Base-by-base conservation (phyloP, 1,140 invertebrate genomes). In the Calliopsis andreniformis region DNA sequence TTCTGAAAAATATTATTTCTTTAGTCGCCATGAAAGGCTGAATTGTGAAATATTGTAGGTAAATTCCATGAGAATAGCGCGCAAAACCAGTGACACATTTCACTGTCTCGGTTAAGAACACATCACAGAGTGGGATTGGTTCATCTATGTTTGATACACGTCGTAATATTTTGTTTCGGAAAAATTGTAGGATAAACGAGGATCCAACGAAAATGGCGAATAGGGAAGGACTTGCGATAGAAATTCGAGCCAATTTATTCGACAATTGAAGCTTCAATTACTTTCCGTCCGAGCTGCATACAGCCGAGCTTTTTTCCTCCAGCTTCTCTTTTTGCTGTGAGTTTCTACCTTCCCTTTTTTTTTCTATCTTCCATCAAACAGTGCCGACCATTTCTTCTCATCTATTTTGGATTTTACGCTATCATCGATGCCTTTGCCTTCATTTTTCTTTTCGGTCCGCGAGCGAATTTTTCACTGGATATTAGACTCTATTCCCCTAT, bases 201-300 rank as follows among this genome's bases (percentile, higher is more conserved):
- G 16, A 8, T 5, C 12, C 4, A n/a, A 32, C 12, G 30, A 47
- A 58, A 68, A 58, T 56, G 12, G 30, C 14, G 20, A 64, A 30
- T n/a, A 14, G 47, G 14, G 35, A 16, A 70, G 20, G 58, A 39
- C 16, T 16, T 2, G 45, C 43, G 61, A 80, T 77, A 70, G 49
- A 80, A 78, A 77, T 80, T 76, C 72, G 63, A 77, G 75, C 25
- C 78, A 77, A 80, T 78, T 78, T 77, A 80, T 66, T 71, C 53
- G 78, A n/a, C 75, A 77, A 82, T 82, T 82, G 80, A 80, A 67
- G 70, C 70, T 79, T 79, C 79, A 82, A 79, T 82, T 79, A 81
- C 58, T 78, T 78, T 73, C 43, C 43, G 20, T 5, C n/a, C 45
- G 42, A 16, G 16, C 16, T 56, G 59, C 59, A 23, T 51, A 43